Evolutionary conservation across 2,113 vertebrate genomes (phyloP).

Genomic region (Trematocara nigrifrons): DNA sequence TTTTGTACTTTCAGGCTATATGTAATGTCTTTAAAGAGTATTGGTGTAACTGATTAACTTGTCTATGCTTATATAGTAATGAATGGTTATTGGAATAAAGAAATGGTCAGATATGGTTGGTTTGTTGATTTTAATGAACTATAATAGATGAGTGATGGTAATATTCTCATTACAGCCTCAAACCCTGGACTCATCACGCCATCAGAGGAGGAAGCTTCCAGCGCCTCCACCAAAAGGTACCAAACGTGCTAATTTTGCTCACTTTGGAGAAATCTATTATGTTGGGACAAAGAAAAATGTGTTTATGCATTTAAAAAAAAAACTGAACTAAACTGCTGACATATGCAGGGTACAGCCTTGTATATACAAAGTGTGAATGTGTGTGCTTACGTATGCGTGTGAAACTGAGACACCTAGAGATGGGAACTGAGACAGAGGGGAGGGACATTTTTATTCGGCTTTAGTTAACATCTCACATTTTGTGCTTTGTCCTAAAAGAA

Average conservation of each 20-base stretch:
- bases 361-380: not conserved
- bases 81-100: not conserved
- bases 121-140: not conserved
- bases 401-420: not conserved
- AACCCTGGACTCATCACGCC: conserved; percentile 90
- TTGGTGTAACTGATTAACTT: not conserved
- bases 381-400: not conserved
- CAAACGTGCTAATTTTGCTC: not conserved
- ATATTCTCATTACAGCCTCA: conserved; percentile 75
- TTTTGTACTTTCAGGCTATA: not conserved
- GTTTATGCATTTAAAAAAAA: not conserved
- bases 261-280: not conserved
- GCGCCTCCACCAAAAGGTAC: conserved; percentile 88
- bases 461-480: conserved; percentile 42
- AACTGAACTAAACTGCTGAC: not conserved
- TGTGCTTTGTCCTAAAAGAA: conserved; percentile 42
- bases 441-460: conserved; percentile 16
- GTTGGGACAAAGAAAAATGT: not conserved
- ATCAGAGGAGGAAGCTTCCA: conserved; percentile 92
- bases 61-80: not conserved
- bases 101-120: not conserved
- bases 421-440: not conserved
- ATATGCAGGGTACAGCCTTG: not conserved
- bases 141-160: not conserved
- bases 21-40: not conserved